Evolutionary conservation across 2,797 vertebrate genomes (phyloP).

Genomic region (Sebastes nivosus): DNA sequence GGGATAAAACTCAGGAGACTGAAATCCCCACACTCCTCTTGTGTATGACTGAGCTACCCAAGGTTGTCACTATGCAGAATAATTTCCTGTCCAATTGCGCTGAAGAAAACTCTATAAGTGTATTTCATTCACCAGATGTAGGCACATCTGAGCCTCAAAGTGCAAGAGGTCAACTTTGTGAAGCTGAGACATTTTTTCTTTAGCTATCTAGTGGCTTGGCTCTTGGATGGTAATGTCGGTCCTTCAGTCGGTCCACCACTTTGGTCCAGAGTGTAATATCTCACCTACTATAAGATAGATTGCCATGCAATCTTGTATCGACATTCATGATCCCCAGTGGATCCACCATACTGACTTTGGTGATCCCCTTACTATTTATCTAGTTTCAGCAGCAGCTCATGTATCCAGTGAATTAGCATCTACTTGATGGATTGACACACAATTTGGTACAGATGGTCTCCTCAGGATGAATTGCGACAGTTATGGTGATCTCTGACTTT

Average conservation of each 20-base stretch:
- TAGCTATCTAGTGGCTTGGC: not conserved
- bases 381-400: not conserved
- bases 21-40: conserved; percentile 1
- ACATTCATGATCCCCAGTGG: not conserved
- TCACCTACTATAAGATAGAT: not conserved
- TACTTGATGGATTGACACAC: not conserved
- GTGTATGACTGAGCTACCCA: conserved; percentile 4
- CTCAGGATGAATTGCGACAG: not conserved
- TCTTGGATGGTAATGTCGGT: not conserved
- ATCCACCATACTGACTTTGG: not conserved
- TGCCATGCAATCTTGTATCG: not conserved
- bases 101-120: not conserved
- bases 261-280: not conserved
- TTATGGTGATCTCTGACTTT: not conserved
- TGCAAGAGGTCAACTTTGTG: conserved; percentile 16
- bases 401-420: not conserved
- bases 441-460: not conserved
- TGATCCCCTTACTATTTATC: not conserved
- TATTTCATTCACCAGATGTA: conserved; percentile 10
- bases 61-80: conserved; percentile 29
- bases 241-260: not conserved
- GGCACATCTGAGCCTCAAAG: not conserved
- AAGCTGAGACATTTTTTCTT: not conserved
- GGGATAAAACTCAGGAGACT: conserved; percentile 26
- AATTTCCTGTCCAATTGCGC: conserved; percentile 14